A percentile compares a stretch with the other conserved stretches of the same genome.
Conservation (phyloP, 2,888 invertebrate species). For the Nycteola revayana region DNA sequence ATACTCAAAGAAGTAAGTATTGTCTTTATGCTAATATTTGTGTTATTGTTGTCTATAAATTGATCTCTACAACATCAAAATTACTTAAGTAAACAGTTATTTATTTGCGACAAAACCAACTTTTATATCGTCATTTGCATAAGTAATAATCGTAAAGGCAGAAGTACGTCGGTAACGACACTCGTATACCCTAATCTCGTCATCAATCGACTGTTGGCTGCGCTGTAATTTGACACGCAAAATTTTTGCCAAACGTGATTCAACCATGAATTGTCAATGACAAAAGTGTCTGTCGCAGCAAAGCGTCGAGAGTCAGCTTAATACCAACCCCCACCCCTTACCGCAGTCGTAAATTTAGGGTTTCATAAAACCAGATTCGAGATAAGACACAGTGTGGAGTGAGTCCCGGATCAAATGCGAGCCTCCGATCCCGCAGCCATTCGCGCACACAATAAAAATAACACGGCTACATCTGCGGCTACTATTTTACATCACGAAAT, state of each 20-base stretch:
- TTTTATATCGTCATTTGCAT: slow-evolving; percentile 36
- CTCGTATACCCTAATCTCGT: slow-evolving; percentile 53
- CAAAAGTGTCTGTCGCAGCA: slow-evolving; percentile 76
- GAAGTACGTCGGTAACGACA: slow-evolving; percentile 45
- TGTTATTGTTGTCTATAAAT: slow-evolving; percentile 10
- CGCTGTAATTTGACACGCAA: slow-evolving; percentile 71
- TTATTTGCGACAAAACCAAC: slow-evolving; percentile 32
- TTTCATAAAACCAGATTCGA: slow-evolving; percentile 82
- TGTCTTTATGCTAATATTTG: slow-evolving; percentile 8
- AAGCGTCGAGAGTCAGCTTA: slow-evolving; percentile 73
- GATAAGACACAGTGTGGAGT: slow-evolving; percentile 81
- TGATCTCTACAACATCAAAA: slow-evolving; percentile 20
- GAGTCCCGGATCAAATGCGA: slow-evolving; percentile 79
- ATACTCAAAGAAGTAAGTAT: too few relatives aligned
- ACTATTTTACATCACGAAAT: slow-evolving; percentile 66
- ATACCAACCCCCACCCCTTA: slow-evolving; percentile 71
- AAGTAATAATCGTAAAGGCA: slow-evolving; percentile 45
- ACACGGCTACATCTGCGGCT: slow-evolving; percentile 77
- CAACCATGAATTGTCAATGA: slow-evolving; percentile 72
- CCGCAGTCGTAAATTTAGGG: slow-evolving; percentile 82
- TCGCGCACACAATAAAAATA: slow-evolving; percentile 72
- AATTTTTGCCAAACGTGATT: slow-evolving; percentile 75
- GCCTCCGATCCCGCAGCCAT: slow-evolving; percentile 59
- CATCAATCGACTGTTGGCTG: slow-evolving; percentile 56
- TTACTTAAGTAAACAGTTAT: slow-evolving; percentile 32